These are phyloP conservation scores for Leucophenga varia DNA, from an alignment of 1,140 invertebrate species.

Conservation along the genomic window DNA sequence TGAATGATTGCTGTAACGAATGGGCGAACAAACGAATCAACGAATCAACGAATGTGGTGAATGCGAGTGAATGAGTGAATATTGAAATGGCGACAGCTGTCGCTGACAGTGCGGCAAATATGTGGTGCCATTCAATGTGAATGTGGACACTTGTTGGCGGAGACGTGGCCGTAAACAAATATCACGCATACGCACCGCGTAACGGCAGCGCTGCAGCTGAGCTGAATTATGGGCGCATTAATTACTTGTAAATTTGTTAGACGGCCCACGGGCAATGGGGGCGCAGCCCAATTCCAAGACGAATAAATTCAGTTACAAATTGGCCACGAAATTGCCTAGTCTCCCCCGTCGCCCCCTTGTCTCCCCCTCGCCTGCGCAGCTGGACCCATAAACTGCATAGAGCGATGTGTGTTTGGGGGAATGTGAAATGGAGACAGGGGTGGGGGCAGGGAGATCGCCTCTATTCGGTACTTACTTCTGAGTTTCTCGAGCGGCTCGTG, in stretches of 20 bases:
- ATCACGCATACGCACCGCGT: conserved; percentile 25
- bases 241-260: conserved; percentile 51
- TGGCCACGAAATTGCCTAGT: conserved; percentile 39
- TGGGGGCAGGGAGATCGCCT: conserved; percentile 5
- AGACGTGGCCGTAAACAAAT: conserved; percentile 3
- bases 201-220: background rate
- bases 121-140: conserved; percentile 24
- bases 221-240: conserved; percentile 50
- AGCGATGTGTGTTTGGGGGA: background rate
- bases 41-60: no score
- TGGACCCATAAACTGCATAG: no score
- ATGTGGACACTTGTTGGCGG: conserved; percentile 47
- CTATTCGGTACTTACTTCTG: conserved; percentile 68
- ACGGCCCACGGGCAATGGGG: conserved; percentile 7
- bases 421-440: no score
- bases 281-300: conserved; percentile 5
- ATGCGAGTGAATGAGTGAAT: no score
- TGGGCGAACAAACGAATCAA: no score
- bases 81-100: conserved; percentile 48
- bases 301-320: conserved; percentile 44
- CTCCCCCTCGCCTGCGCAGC: no score
- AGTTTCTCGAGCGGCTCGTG: conserved; percentile 80
- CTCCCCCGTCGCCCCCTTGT: conserved; percentile 4
- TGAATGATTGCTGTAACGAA: conserved; percentile 47
- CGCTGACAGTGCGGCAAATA: conserved; percentile 32